A percentile compares a stretch with the other conserved stretches of the same genome.
These are phyloP conservation scores for Drosophila carrolli DNA, from an alignment of 1,140 invertebrate genomes.

Conservation along the genomic window DNA sequence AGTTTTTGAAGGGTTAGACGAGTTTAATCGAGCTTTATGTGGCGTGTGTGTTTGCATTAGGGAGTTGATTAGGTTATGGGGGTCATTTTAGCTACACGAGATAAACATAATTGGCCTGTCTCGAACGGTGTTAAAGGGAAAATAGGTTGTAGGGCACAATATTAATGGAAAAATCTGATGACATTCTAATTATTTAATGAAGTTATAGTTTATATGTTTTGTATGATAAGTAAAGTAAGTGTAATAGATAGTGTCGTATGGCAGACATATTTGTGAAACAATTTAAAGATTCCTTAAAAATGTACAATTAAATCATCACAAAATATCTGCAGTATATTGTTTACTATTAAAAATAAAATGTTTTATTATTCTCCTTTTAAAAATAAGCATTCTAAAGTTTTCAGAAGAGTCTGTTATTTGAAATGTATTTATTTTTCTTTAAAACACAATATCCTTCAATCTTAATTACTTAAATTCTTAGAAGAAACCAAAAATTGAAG, in stretches of 20 bases:
- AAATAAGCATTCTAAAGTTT: too few species aligned
- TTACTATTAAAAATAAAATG: too few species aligned
- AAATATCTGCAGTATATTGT: too few species aligned
- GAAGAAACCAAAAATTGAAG: conserved; percentile 3
- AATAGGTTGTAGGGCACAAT: conserved; percentile 2
- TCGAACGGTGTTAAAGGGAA: conserved; percentile 16
- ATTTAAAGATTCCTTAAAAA: too few species aligned
- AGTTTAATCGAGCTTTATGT: conserved; percentile 20
- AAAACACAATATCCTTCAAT: neutral
- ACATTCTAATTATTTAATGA: conserved; percentile 5
- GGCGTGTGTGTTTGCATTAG: conserved; percentile 17
- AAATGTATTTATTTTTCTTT: conserved; percentile 3
- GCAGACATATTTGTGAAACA: too few species aligned
- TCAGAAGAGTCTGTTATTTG: too few species aligned
- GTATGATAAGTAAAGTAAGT: neutral
- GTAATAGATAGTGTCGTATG: too few species aligned
- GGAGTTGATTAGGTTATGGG: conserved; percentile 45
- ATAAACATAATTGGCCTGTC: conserved; percentile 41
- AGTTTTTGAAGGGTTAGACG: conserved; percentile 47
- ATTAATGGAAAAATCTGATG: conserved; percentile 4
- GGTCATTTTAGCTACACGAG: conserved; percentile 36
- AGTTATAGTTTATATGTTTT: neutral
- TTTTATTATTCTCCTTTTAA: too few species aligned
- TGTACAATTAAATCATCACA: too few species aligned
- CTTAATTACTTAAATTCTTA: neutral